Evolutionary conservation across 2,888 invertebrate species (phyloP).

Genomic region (Microplitis deprimator): DNA sequence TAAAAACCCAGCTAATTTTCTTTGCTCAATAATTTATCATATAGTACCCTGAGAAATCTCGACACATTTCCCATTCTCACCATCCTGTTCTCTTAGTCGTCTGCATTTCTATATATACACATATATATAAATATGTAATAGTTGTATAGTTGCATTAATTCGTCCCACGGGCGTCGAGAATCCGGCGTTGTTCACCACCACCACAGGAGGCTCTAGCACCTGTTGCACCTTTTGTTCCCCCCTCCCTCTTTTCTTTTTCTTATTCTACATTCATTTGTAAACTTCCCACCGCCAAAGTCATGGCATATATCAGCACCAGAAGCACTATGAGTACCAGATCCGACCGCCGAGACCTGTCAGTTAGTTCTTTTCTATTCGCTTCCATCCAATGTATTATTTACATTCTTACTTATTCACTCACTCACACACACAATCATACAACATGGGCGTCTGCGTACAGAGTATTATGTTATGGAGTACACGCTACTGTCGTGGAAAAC

Average conservation of each 20-base stretch:
- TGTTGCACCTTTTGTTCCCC: constrained; percentile 42
- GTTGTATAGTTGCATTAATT: constrained; percentile 27
- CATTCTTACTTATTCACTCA: not conserved
- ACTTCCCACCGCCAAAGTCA: too few species aligned
- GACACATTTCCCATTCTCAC: not conserved
- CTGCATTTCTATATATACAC: not conserved
- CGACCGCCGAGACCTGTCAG: too few species aligned
- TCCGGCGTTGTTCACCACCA: constrained; percentile 23
- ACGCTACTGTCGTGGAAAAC: constrained; percentile 46
- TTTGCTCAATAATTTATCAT: too few species aligned
- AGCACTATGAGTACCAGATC: too few species aligned
- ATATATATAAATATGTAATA: constrained; percentile 15
- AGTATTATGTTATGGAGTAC: constrained; percentile 51
- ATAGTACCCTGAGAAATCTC: too few species aligned
- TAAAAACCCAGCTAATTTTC: too few species aligned
- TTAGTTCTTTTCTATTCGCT: too few species aligned
- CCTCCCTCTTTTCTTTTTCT: not conserved
- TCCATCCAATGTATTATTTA: too few species aligned
- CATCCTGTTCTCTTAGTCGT: not conserved
- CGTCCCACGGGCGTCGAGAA: constrained; percentile 31
- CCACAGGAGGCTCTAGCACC: constrained; percentile 44
- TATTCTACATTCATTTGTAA: too few species aligned
- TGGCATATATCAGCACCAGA: too few species aligned
- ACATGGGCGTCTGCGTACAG: constrained; percentile 37
- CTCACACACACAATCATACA: not conserved